Conservation (phyloP, 2,888 invertebrate species). For the Coremacera marginata region DNA sequence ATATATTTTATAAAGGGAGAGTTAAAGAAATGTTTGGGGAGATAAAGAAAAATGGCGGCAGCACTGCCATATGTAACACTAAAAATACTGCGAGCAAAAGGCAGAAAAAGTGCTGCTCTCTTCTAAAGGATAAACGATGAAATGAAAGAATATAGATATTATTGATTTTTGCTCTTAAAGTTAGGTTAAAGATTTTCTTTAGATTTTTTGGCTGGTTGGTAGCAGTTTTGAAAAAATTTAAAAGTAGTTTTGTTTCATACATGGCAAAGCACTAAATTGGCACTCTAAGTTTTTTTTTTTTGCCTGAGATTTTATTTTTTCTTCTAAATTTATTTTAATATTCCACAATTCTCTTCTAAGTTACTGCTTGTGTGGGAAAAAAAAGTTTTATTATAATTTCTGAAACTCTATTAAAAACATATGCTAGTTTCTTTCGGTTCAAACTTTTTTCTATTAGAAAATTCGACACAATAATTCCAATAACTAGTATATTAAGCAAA, state of each 20-base stretch:
- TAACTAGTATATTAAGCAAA: no score
- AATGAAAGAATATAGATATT: neutral
- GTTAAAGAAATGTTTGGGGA: conserved; percentile 19
- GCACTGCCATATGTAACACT: neutral
- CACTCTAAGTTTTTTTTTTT: neutral
- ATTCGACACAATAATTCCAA: no score
- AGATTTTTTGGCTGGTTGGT: neutral
- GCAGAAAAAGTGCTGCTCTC: no score
- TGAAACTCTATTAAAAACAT: no score
- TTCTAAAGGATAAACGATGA: no score
- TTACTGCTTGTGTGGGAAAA: neutral
- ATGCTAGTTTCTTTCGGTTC: no score
- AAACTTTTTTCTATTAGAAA: no score
- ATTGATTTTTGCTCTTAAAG: conserved; percentile 10
- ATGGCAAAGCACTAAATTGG: neutral
- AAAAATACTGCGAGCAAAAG: neutral
- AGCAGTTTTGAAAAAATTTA: neutral
- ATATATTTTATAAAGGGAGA: conserved; percentile 19
- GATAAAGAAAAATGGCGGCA: conserved; percentile 20
- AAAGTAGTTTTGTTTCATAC: neutral
- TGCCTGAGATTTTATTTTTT: neutral
- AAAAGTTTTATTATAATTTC: no score
- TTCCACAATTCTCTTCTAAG: neutral
- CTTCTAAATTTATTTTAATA: neutral
- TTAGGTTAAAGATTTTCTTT: neutral